A percentile compares a stretch with the other conserved stretches of the same genome.
phyloP scores from a whole-genome alignment of 1,140 invertebrate species.

The Mycetomoellerius zeteki region DNA sequence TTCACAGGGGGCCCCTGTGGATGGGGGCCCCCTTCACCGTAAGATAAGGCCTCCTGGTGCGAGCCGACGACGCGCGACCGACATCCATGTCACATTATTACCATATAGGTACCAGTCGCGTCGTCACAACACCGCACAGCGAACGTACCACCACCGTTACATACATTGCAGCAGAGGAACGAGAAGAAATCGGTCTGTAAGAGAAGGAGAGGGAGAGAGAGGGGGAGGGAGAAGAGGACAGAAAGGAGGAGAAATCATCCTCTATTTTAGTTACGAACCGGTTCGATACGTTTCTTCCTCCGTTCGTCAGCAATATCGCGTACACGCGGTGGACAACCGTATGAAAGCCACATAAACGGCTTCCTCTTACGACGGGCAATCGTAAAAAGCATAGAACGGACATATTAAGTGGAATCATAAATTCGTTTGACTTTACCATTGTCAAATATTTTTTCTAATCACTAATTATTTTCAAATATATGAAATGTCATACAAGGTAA shows the following conservation, averaged over 20 bases:
- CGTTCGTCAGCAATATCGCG: conserved; percentile 67
- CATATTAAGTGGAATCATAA: no score
- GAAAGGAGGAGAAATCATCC: conserved; percentile 56
- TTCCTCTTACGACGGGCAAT: conserved; percentile 19
- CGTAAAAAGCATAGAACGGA: background rate
- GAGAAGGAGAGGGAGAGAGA: conserved; percentile 17
- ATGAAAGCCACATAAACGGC: conserved; percentile 29
- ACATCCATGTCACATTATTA: conserved; percentile 85
- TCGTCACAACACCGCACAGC: conserved; percentile 80
- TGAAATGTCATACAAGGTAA: no score
- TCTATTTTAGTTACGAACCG: conserved; percentile 76
- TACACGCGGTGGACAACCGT: conserved; percentile 31
- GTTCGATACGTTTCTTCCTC: conserved; percentile 73
- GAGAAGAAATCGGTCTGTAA: conserved; percentile 41
- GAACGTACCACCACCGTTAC: conserved; percentile 74
- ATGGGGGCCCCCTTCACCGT: conserved; percentile 71
- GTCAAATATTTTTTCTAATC: no score
- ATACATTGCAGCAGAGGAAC: conserved; percentile 20
- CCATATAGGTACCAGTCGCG: conserved; percentile 81
- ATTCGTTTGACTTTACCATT: no score
- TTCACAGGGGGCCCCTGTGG: conserved; percentile 73
- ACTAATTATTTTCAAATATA: no score
- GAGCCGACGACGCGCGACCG: conserved; percentile 83
- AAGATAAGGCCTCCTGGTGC: conserved; percentile 82
- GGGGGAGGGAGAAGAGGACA: conserved; percentile 30